phyloP scores from a whole-genome alignment of 2,113 vertebrate genomes.

The Etheostoma spectabile region DNA sequence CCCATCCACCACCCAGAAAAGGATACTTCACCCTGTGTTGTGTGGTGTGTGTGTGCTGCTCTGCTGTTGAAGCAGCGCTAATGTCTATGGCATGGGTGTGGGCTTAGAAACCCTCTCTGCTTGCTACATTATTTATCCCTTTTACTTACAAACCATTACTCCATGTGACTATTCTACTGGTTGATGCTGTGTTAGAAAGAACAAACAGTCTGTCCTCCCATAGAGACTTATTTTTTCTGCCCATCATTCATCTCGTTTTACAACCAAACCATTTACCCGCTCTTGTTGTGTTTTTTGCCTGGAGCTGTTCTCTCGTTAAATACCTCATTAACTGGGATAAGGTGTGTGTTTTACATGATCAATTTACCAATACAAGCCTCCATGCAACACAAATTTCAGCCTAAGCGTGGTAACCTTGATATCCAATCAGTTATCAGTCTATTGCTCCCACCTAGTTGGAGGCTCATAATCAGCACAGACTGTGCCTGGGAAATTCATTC shows the following conservation, averaged over 20 bases:
- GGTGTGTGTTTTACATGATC: neutral
- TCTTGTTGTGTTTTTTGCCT: neutral
- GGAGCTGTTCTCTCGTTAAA: neutral
- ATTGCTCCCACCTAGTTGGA: constrained; percentile 78
- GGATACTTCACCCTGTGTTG: constrained; percentile 43
- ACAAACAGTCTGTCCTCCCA: constrained; percentile 9
- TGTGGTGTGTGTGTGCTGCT: constrained; percentile 38
- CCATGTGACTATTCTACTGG: constrained; percentile 1
- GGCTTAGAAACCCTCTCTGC: constrained; percentile 52
- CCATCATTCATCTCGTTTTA: too few relatives aligned
- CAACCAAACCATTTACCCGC: neutral
- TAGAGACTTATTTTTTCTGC: neutral
- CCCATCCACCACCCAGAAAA: constrained; percentile 42
- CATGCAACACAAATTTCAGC: neutral
- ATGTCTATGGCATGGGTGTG: constrained; percentile 67
- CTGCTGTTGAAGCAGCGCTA: constrained; percentile 36
- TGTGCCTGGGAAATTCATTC: too few relatives aligned
- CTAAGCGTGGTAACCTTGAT: too few relatives aligned
- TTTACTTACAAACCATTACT: constrained; percentile 58
- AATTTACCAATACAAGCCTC: neutral
- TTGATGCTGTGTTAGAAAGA: constrained; percentile 5
- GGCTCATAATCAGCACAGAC: constrained; percentile 12
- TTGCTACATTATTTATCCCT: constrained; percentile 73
- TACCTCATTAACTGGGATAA: neutral
- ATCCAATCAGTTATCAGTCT: neutral